phyloP scores from a whole-genome alignment of 2,888 invertebrate species.

The Drosophila fulvimacula region DNA sequence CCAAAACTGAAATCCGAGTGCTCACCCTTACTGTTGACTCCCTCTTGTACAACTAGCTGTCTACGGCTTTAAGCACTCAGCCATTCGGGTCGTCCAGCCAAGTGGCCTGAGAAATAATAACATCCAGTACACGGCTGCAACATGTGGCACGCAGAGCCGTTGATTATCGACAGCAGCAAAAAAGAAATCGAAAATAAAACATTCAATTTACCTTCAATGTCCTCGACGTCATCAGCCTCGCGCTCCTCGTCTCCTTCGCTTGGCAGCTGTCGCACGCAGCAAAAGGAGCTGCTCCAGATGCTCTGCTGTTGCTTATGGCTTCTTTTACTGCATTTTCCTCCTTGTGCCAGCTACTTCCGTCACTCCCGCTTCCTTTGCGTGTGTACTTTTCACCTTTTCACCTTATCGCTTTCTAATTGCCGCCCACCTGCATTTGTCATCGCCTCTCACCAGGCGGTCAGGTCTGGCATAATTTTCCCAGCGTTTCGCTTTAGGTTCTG shows the following conservation, averaged over 20 bases:
- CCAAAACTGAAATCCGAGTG: constrained; percentile 19
- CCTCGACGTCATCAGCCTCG: constrained; percentile 34
- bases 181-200: constrained; percentile 51
- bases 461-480: constrained; percentile 54
- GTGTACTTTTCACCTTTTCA: constrained; percentile 60
- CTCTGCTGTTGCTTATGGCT: constrained; percentile 28
- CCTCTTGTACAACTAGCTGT: constrained; percentile 20
- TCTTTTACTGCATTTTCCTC: constrained; percentile 60
- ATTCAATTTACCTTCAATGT: constrained; percentile 69
- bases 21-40: constrained; percentile 7
- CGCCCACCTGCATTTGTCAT: constrained; percentile 29
- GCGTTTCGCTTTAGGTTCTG: constrained; percentile 18
- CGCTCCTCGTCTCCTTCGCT: constrained; percentile 23
- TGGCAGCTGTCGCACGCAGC: constrained; percentile 71
- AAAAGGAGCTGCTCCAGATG: constrained; percentile 24
- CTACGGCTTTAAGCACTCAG: constrained; percentile 42
- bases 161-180: constrained; percentile 57
- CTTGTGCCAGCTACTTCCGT: constrained; percentile 34
- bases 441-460: constrained; percentile 40
- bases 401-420: constrained; percentile 78
- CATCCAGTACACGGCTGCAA: constrained; percentile 72
- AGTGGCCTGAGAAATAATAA: constrained; percentile 62
- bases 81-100: constrained; percentile 31
- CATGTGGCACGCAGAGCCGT: constrained; percentile 64
- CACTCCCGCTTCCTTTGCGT: constrained; percentile 35